phyloP scores from a whole-genome alignment of 2,797 vertebrate genomes.

The Gallinago nigripennis region DNA sequence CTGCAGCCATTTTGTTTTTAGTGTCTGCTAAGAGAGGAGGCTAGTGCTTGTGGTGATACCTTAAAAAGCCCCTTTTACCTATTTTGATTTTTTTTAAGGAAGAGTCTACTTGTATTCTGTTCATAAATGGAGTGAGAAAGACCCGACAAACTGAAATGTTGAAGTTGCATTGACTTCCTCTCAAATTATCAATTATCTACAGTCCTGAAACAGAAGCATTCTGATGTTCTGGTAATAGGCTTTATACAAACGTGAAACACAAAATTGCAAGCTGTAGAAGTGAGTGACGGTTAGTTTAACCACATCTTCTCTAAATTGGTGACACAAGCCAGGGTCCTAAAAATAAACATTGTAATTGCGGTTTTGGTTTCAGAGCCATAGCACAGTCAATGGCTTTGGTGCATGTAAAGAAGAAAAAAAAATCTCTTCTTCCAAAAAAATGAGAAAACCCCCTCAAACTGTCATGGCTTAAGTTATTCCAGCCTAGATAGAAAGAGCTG shows the following conservation, averaged over 20 bases:
- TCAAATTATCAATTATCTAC: background rate
- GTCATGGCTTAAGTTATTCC: background rate
- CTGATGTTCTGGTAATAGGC: background rate
- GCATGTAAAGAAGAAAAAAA: background rate
- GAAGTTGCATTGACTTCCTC: background rate
- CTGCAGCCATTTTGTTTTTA: background rate
- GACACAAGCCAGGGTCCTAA: slow-evolving; percentile 59
- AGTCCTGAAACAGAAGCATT: background rate
- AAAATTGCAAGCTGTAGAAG: slow-evolving; percentile 39
- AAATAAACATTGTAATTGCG: slow-evolving; percentile 68
- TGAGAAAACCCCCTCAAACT: background rate
- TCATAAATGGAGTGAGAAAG: background rate
- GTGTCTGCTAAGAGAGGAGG: background rate
- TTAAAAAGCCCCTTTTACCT: background rate
- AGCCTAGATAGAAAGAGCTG: background rate
- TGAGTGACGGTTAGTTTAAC: slow-evolving; percentile 58
- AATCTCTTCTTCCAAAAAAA: background rate
- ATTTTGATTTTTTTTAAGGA: background rate
- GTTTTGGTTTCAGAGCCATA: slow-evolving; percentile 65
- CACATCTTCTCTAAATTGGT: slow-evolving; percentile 73
- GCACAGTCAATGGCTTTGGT: slow-evolving; percentile 23
- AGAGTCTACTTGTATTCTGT: background rate
- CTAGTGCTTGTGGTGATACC: background rate
- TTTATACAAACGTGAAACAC: slow-evolving; percentile 41
- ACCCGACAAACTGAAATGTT: background rate